These are phyloP conservation scores for Caenorhabditis doughertyi DNA, from an alignment of 2,888 invertebrate genomes.

Conservation along the genomic window DNA sequence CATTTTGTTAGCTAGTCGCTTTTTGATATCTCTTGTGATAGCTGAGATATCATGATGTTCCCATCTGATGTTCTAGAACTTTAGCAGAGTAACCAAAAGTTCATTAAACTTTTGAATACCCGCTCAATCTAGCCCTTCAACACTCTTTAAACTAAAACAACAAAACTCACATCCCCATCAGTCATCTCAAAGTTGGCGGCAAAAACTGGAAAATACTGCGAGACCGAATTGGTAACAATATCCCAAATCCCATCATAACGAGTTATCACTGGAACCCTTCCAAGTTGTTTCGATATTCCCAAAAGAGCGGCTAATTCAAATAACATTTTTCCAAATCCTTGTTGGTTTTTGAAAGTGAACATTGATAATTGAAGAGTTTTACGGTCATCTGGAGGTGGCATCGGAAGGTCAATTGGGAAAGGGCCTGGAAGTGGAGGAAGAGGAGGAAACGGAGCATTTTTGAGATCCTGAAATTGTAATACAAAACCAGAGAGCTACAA, in stretches of 20 bases:
- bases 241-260: constrained; percentile 12
- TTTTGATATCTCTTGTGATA: neutral
- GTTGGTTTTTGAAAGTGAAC: constrained; percentile 33
- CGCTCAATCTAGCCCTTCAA: too few relatives aligned
- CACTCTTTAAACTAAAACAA: too few relatives aligned
- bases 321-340: constrained; percentile 29
- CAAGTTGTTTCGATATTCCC: constrained; percentile 24
- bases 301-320: constrained; percentile 41
- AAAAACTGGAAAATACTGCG: constrained; percentile 32
- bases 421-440: neutral
- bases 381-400: constrained; percentile 35
- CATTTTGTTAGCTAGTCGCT: too few relatives aligned
- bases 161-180: neutral
- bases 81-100: too few relatives aligned
- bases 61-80: too few relatives aligned
- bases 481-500: neutral
- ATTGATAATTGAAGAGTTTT: constrained; percentile 40
- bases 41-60: too few relatives aligned
- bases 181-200: constrained; percentile 22
- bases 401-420: neutral
- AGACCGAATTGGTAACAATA: constrained; percentile 3
- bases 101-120: too few relatives aligned
- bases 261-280: constrained; percentile 37
- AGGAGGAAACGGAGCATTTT: constrained; percentile 31
- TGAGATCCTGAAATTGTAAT: constrained; percentile 29